Base-by-base conservation (phyloP, 2,797 vertebrate genomes). In the Uromys caudimaculatus region DNA sequence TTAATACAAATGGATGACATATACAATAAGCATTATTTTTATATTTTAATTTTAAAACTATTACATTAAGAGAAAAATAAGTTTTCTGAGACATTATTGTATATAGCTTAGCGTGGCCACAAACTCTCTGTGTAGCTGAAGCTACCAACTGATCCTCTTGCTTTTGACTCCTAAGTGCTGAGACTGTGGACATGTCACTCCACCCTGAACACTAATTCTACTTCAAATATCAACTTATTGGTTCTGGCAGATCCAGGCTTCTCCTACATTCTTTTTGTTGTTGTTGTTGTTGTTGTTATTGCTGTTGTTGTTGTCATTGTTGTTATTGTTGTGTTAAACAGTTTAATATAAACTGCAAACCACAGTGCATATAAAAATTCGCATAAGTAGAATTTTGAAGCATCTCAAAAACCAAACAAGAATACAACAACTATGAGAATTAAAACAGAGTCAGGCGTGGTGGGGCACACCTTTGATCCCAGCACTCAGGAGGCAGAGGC, bases 281-380 rank as follows among this genome's bases (percentile, higher is more conserved):
- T 44, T 44, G 44, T 44, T 44, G 44, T 44, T 44, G 44, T 44
- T 44, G 44, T 44, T 6, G 6, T 44, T 44, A 6, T 44, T 44
- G 44, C 6, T 44, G 44, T 44, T 44, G 44, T 44, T 44, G 6
- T 44, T 82, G 62, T 29, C n/a, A n/a, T 44, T 44, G 44, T 44
- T 44, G 44, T 44, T 44, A 44, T 44, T 82, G 62, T 29, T 8
- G 21, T 71, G 71, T 54, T 82, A 75, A 93, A 64, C 83, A 71
- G 3, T 62, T 89, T 90, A 94, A 83, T 71, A 52, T 71, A 95
- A 91, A 89, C 69, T 62, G 69, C 82, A 93, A 79, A 29, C 7
- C 16, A 52, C 24, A 67, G 32, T 76, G 44, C 54, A 85, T 54
- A 41, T 90, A 58, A 95, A 96, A 96, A 71, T 35, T 60, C 7